Percentiles rank a stretch among this genome's conserved stretches.
Evolutionary conservation across 2,888 invertebrate genomes (phyloP).

Genomic region (Athetis lepigone): DNA sequence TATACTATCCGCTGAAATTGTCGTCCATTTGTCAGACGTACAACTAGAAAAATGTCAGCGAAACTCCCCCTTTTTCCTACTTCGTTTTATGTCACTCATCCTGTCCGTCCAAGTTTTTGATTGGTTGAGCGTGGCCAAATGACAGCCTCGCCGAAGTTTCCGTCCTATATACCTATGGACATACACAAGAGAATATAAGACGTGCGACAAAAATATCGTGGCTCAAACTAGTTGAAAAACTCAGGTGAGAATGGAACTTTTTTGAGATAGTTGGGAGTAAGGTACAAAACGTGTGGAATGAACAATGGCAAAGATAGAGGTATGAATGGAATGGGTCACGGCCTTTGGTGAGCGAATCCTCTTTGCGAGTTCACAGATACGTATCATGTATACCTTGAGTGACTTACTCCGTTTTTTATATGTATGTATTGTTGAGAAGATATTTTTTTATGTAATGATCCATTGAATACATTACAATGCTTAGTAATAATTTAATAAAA

Average conservation of each 20-base stretch:
- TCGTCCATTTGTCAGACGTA: conserved; percentile 12
- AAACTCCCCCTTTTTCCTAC: conserved; percentile 11
- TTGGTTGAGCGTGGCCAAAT: conserved; percentile 36
- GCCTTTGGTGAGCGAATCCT: conserved; percentile 32
- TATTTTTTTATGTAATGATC: too few relatives aligned
- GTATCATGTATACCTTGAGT: not conserved
- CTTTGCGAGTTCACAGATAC: conserved; percentile 10
- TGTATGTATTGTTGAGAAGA: too few relatives aligned
- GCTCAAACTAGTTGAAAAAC: conserved; percentile 1
- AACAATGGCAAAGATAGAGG: conserved; percentile 44
- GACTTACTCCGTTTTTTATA: too few relatives aligned
- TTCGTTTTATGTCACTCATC: conserved; percentile 34
- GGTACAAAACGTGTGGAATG: conserved; percentile 33
- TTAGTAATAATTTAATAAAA: too few relatives aligned
- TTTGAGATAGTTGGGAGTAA: conserved; percentile 29
- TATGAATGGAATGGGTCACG: conserved; percentile 28
- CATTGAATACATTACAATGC: too few relatives aligned
- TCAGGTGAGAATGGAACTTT: conserved; percentile 35
- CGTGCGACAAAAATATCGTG: conserved; percentile 20
- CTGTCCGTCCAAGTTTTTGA: conserved; percentile 50
- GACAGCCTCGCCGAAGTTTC: conserved; percentile 28
- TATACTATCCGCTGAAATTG: not conserved
- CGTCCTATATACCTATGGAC: not conserved
- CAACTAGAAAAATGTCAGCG: not conserved
- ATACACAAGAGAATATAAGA: not conserved